Evolutionary conservation across 2,113 vertebrate genomes (phyloP), one percentile per base, ranked within the genome.

Genomic region (Trochalopteron elliotii): DNA sequence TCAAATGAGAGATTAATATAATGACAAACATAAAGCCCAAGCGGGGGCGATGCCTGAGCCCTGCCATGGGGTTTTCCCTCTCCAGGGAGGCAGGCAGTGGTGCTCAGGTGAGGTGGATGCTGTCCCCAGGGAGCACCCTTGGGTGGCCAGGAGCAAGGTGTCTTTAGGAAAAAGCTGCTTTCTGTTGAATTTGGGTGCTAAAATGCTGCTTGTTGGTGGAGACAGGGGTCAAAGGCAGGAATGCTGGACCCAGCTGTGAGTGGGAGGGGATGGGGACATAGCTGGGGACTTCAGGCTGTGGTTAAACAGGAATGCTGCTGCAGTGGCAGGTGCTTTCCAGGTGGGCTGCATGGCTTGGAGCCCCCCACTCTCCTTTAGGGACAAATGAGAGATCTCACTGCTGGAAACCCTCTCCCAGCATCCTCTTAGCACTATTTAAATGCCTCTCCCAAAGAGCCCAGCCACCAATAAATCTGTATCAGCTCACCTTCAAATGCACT

Each of bases 1-100:
- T 94, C 93, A 93, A 91, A 96, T 20, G 65, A 88, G 94, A 94
- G 75, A 95, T 91, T 94, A 82, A 86, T 83, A 74, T 84, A 76
- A 69, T 42, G n/a, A 40, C 71, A 82, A 87, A 70, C 70, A 65
- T 33, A n/a, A 72, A 96, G 86, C 71, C 70, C 33, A 5, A 44
- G 50, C 0, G 1, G 74, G 87, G 57, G 57, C 0, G 1, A 92
- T 57, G 71, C 52, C 81, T 35, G 56, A 4, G 6, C 61, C 35
- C 40, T 18, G 53, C 56, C 5, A 0, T 6, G 35, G 49, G 52
- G 47, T 15, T 93, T 71, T 61, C 72, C 55, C 53, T 59, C 30
- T 76, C 27, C 1, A 1, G 55, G 45, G 57, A 83, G 27, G 17
- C 2, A 2, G 61, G 37, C 2, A 1, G 57, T 0, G 1, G 53